Evolutionary conservation across 2,113 vertebrate species (phyloP), one percentile per base, ranked within the genome.

Genomic region (Camarhynchus parvulus): DNA sequence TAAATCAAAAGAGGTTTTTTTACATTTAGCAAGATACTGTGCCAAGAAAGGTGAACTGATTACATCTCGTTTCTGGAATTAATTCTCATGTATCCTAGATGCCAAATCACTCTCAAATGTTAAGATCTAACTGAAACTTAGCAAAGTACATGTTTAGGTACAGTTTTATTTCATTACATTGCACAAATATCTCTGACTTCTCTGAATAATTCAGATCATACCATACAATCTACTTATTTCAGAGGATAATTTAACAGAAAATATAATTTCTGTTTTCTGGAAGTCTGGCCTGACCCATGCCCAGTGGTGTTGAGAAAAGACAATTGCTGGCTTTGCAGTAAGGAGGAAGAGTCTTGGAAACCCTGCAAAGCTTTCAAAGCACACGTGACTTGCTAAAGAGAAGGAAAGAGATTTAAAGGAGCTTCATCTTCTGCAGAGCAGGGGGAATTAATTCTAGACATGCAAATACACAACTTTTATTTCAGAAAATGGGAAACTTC

Each of bases 21-120:
- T 46, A 53, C 55, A 69, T 92, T 86, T 64, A 92, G 61, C 79
- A 89, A 75, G 64, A 82, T 7, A 10, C 41, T 82, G 44, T 55
- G 83, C 90, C 93, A 92, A 89, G 83, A 93, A 97, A 97, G 92
- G 92, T 95, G 88, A 95, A 94, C 73, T 61, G 79, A 91, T 86
- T 92, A 42, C 49, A 88, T 88, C 79, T 94, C 37, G 3, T 79
- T 92, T 91, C 86, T 95, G 83, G 64, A 95, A 93, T 78, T 70
- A 79, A 91, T 91, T 81, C 41, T 80, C 39, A 75, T 84, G 61
- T 80, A 49, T 68, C 56, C 68, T 70, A 68, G 82, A 88, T 47
- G 55, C 28, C 63, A 93, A 94, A 87, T 73, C 15, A 59, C 52
- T 87, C 88, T 87, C 64, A 89, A 75, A 94, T 84, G 42, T 90